Evolutionary conservation across 2,888 invertebrate genomes (phyloP).

Genomic region (Myathropa florea): DNA sequence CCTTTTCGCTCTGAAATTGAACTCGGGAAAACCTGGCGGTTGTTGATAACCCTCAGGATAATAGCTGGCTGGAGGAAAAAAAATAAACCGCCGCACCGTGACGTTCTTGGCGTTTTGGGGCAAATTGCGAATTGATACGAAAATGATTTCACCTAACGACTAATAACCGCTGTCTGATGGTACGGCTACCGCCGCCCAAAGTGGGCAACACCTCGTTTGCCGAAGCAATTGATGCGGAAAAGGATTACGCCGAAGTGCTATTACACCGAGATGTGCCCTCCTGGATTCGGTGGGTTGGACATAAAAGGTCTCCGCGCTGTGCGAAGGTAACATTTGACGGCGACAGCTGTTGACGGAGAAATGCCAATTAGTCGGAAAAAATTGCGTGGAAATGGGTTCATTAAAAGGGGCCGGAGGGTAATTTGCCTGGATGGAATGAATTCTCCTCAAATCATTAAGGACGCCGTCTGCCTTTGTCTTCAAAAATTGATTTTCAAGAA

Average conservation of each 20-base stretch:
- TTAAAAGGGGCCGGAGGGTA: background rate
- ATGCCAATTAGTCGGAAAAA: conserved; percentile 36
- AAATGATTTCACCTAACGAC: conserved; percentile 71
- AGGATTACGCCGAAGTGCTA: conserved; percentile 58
- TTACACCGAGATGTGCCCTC: conserved; percentile 55
- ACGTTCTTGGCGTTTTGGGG: background rate
- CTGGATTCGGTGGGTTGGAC: conserved; percentile 12
- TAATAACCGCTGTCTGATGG: conserved; percentile 70
- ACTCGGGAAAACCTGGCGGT: conserved; percentile 58
- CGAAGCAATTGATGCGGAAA: conserved; percentile 57
- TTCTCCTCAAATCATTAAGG: background rate
- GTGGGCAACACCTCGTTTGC: conserved; percentile 69
- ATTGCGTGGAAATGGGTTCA: conserved; percentile 5
- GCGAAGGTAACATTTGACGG: conserved; percentile 51
- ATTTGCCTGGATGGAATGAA: background rate
- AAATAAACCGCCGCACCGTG: background rate
- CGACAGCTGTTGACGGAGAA: conserved; percentile 57
- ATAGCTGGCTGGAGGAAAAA: conserved; percentile 1
- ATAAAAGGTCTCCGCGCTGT: background rate
- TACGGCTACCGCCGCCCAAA: conserved; percentile 39
- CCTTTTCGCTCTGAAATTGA: conserved; percentile 42
- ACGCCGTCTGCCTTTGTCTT: background rate
- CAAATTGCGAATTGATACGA: conserved; percentile 70
- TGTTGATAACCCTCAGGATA: conserved; percentile 34
- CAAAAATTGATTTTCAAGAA: background rate